Evolutionary conservation across 1,140 invertebrate genomes (phyloP).

Genomic region (Drosophila triauraria): DNA sequence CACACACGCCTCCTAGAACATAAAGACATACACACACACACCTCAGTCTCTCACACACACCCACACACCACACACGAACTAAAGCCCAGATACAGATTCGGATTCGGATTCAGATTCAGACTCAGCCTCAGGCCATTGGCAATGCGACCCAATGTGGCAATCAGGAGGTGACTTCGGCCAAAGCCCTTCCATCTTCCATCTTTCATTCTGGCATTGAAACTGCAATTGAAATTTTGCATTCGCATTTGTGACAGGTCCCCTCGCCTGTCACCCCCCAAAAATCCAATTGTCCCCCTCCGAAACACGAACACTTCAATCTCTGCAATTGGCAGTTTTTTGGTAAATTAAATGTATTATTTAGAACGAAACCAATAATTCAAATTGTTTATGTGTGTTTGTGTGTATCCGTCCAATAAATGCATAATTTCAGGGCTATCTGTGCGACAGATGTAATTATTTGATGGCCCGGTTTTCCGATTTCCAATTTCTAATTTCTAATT

Average conservation of each 20-base stretch:
- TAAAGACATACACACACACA: conserved; percentile 29
- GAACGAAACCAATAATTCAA: conserved; percentile 47
- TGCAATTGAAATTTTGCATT: conserved; percentile 50
- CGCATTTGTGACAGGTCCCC: conserved; percentile 56
- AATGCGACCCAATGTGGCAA: conserved; percentile 62
- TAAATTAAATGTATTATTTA: conserved; percentile 74
- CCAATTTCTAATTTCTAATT: conserved; percentile 32
- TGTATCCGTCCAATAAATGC: conserved; percentile 67
- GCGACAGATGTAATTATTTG: conserved; percentile 64
- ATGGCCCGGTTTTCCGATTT: conserved; percentile 29
- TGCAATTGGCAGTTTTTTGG: conserved; percentile 62
- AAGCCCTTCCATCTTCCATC: conserved; percentile 10
- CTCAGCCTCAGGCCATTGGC: conserved; percentile 10
- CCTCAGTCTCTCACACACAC: conserved; percentile 17
- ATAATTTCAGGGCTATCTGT: conserved; percentile 33
- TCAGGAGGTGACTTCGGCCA: conserved; percentile 34
- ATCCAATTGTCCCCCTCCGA: conserved; percentile 31
- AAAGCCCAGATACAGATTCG: conserved; percentile 18
- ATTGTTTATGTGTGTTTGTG: conserved; percentile 64
- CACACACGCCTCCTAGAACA: conserved; percentile 29
- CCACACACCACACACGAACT: conserved; percentile 27
- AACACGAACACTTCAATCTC: conserved; percentile 21
- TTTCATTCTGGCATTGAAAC: conserved; percentile 68
- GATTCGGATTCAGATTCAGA: conserved; percentile 11
- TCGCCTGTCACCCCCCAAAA: conserved; percentile 32